Base-by-base conservation (phyloP, 2,797 vertebrate species). In the Strix occidentalis region DNA sequence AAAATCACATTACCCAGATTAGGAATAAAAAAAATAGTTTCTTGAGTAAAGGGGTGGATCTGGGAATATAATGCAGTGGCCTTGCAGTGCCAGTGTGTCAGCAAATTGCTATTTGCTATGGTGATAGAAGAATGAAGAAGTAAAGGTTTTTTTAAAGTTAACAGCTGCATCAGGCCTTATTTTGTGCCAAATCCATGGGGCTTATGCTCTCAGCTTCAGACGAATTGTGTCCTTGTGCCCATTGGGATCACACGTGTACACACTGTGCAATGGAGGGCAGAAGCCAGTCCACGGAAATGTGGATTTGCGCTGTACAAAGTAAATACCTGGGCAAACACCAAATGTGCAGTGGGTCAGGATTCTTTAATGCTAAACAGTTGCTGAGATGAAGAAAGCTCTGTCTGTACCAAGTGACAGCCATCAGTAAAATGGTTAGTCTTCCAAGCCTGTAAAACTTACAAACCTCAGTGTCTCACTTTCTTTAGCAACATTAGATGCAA, bases 241-340 rank as follows among this genome's bases (percentile, higher is more conserved):
- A 2, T 7, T 29, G 61, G 16, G 41, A 17, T 78, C 8, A 6
- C 4, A 4, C 2, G 4, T 13, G 5, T 15, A 6, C 3, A 0
- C 63, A 6, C 8, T 50, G 20, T 46, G 33, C 43, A 60, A 21
- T 16, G 33, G 19, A 54, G 50, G 43, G 41, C 50, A 85, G 66
- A 53, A 69, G 31, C 33, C n/a, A 58, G 21, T 48, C 39, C 6
- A 3, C 50, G 48, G 43, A 68, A 80, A 64, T 1, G 10, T 46
- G 25, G n/a, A 56, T 58, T 60, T 43, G 5, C 26, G 19, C 78
- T 25, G 5, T 50, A 26, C 37, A 56, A 29, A 41, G 20, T 26
- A 56, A 77, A 58, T 37, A 25, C 4, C 10, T 20, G 8, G 33
- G 23, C 8, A 16, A 71, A 74, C 33, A 13, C 1, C 5, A 74